A percentile compares a stretch with the other conserved stretches of the same genome.
phyloP scores from a whole-genome alignment of 2,113 vertebrate genomes.

The Callionymus lyra region DNA sequence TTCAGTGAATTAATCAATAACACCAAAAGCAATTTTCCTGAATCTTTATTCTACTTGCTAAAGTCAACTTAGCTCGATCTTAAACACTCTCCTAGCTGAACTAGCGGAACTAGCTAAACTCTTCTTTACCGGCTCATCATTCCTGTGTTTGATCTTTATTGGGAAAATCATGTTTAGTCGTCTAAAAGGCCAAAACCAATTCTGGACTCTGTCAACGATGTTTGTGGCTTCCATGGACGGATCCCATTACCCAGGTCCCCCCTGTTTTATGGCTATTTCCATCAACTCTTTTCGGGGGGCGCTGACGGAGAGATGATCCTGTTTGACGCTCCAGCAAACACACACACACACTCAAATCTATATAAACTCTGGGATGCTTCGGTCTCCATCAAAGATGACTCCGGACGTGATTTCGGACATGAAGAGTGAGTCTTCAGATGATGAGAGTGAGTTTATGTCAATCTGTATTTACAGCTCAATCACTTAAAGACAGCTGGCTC shows the following conservation, averaged over 20 bases:
- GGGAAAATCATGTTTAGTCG: slow-evolving; percentile 63
- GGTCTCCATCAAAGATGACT: slow-evolving; percentile 28
- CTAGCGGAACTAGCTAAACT: too few relatives aligned
- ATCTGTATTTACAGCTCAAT: slow-evolving; percentile 62
- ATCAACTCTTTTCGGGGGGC: slow-evolving; percentile 52
- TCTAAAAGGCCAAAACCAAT: slow-evolving; percentile 59
- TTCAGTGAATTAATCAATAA: too few relatives aligned
- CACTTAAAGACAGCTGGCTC: slow-evolving; percentile 52
- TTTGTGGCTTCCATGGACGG: slow-evolving; percentile 63
- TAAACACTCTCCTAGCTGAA: too few relatives aligned
- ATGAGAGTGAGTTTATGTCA: slow-evolving; percentile 54
- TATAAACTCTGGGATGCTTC: slow-evolving; percentile 21
- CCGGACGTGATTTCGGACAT: slow-evolving; percentile 13
- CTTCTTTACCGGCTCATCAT: neutral
- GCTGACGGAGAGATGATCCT: slow-evolving; percentile 60
- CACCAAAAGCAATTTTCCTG: too few relatives aligned
- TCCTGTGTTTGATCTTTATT: slow-evolving; percentile 43
- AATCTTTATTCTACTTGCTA: too few relatives aligned
- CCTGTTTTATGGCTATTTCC: slow-evolving; percentile 59
- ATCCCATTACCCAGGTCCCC: slow-evolving; percentile 68
- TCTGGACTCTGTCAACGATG: slow-evolving; percentile 62
- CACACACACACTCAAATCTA: slow-evolving; percentile 4
- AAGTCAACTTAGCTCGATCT: too few relatives aligned
- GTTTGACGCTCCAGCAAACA: slow-evolving; percentile 37
- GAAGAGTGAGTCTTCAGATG: slow-evolving; percentile 57